These are phyloP conservation scores for Sorex maritimensis DNA, from an alignment of 2,797 vertebrate genomes.

Conservation along the genomic window DNA sequence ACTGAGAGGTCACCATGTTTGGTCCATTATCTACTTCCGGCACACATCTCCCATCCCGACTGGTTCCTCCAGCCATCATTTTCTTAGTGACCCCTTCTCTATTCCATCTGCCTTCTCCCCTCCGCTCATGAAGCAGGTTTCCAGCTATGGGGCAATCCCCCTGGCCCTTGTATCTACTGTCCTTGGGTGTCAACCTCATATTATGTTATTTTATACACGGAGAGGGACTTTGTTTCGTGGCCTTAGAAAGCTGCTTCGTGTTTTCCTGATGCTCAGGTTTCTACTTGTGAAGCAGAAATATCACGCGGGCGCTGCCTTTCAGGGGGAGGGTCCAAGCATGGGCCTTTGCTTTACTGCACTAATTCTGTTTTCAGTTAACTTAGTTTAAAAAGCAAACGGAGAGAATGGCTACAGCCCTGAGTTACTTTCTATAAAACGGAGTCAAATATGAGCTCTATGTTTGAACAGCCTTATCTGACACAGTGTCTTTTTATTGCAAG, in stretches of 20 bases:
- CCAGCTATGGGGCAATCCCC: no score
- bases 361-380: slow-evolving; percentile 37
- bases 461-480: no score
- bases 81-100: no score
- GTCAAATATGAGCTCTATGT: neutral
- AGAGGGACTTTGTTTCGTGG: neutral
- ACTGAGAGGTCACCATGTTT: no score
- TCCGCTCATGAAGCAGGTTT: no score
- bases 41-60: no score
- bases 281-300: neutral
- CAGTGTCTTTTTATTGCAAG: neutral
- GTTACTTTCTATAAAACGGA: neutral
- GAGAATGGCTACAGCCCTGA: neutral
- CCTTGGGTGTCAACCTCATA: no score
- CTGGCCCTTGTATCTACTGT: no score
- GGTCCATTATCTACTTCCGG: no score
- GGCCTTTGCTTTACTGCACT: neutral
- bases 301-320: neutral
- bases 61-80: no score
- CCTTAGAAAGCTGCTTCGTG: neutral
- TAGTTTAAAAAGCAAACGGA: neutral
- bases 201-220: no score
- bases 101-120: no score
- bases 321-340: neutral
- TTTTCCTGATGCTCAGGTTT: neutral